phyloP scores from a whole-genome alignment of 1,140 invertebrate genomes.

The Pectinophora gossypiella region DNA sequence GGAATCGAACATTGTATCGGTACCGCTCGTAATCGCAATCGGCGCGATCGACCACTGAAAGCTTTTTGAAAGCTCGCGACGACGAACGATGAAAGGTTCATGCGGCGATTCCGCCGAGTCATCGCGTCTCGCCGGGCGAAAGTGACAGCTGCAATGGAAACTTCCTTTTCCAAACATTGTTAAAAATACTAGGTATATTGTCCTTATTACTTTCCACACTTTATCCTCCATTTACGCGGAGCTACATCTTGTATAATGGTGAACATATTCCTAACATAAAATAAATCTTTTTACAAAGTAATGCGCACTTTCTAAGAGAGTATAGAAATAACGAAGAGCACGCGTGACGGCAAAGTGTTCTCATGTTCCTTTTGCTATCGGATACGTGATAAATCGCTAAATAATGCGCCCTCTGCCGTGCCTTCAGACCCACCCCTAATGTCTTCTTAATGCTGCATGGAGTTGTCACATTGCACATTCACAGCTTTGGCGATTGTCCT shows the following conservation, averaged over 20 bases:
- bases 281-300: too few species aligned
- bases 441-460: slow-evolving; percentile 67
- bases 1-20: slow-evolving; percentile 24
- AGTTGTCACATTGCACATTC: slow-evolving; percentile 61
- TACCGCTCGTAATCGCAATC: slow-evolving; percentile 43
- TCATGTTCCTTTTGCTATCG: slow-evolving; percentile 22
- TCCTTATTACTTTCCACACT: too few species aligned
- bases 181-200: too few species aligned
- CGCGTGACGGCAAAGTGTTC: neutral
- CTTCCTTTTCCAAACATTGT: too few species aligned
- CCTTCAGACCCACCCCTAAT: slow-evolving; percentile 45
- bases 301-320: neutral
- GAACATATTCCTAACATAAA: too few species aligned
- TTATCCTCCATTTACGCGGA: too few species aligned
- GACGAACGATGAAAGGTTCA: slow-evolving; percentile 53
- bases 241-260: too few species aligned
- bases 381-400: slow-evolving; percentile 54
- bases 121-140: slow-evolving; percentile 30
- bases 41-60: slow-evolving; percentile 56
- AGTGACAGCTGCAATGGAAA: slow-evolving; percentile 26
- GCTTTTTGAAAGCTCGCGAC: slow-evolving; percentile 65
- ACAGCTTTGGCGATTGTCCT: slow-evolving; percentile 30
- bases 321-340: slow-evolving; percentile 2
- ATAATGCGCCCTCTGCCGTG: slow-evolving; percentile 52
- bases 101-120: slow-evolving; percentile 40